Evolutionary conservation across 2,113 vertebrate species (phyloP), one percentile per base, ranked within the genome.

Genomic region (Dipodomys stephensi): DNA sequence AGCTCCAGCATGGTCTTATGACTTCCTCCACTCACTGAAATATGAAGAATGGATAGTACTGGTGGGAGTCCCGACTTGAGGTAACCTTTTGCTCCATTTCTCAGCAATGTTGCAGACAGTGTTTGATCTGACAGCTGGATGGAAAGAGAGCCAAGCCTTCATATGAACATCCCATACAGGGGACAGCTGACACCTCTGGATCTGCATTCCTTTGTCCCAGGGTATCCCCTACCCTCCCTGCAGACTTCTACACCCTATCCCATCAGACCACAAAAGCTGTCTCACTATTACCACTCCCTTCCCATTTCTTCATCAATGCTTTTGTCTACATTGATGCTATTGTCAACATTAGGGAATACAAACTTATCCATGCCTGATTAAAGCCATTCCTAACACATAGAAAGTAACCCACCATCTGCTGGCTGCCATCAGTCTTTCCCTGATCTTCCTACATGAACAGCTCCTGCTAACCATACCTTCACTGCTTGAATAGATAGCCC

Each of bases 61-160:
- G 20, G 53, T 30, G 73, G 18, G 73, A 46, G 7, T 9, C 79
- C 4, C 46, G 35, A 32, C 3, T 19, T 13, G 1, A 19, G 8
- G 9, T 0, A 23, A 0, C 1, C 1, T 16, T 64, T 44, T 39
- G 27, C 30, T 1, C n/a, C n/a, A 18, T 0, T 28, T 64, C n/a
- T 67, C 46, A 67, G 77, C 8, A 46, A 28, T 2, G 23, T n/a
- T 12, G 8, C 19, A 39, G 25, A 32, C 1, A 9, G 27, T 57
- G n/a, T 23, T 2, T 20, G 83, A 20, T 12, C 11, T 30, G 10
- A 6, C 4, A 49, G 28, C 23, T 53, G 44, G 3, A 32, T 22
- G 16, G 32, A 62, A 7, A 25, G 1, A 83, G 35, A 62, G 35
- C 2, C 46, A 32, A 44, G 19, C 10, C 23, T 22, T 68, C 30